phyloP scores from a whole-genome alignment of 1,140 invertebrate genomes.

The Caenorhabditis brenneri region DNA sequence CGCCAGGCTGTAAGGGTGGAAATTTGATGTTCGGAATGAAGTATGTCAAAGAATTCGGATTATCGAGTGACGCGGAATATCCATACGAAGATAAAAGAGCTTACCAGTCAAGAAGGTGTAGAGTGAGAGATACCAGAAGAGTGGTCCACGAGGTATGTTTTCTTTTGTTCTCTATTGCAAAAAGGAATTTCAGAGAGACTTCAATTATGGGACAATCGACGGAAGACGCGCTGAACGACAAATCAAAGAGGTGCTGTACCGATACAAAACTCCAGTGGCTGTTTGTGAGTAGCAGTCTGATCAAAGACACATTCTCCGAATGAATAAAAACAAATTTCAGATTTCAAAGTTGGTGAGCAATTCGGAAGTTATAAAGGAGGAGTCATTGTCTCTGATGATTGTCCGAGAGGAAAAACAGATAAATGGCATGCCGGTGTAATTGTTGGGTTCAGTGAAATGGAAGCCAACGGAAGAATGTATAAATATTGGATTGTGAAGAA shows the following conservation, averaged over 20 bases:
- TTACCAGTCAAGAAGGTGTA: neutral
- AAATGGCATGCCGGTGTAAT: neutral
- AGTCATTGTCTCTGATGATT: neutral
- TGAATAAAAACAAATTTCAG: neutral
- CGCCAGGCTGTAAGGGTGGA: neutral
- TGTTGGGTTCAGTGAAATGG: neutral
- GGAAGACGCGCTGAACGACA: neutral
- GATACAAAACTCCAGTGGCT: neutral
- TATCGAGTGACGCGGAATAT: neutral
- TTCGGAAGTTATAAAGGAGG: neutral
- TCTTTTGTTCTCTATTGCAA: neutral
- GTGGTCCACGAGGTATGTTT: neutral
- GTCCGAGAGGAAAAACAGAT: neutral
- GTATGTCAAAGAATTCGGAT: neutral
- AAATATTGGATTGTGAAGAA: constrained; percentile 10
- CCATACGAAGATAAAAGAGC: neutral
- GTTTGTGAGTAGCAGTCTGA: constrained; percentile 1
- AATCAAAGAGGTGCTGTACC: neutral
- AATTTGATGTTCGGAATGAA: neutral
- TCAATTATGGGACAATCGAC: neutral
- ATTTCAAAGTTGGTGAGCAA: neutral
- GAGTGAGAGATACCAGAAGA: neutral
- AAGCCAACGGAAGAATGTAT: neutral
- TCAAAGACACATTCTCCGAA: no score
- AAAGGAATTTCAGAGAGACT: neutral